Conservation (phyloP, 1,140 invertebrate species). For the Drosophila arizonae region DNA sequence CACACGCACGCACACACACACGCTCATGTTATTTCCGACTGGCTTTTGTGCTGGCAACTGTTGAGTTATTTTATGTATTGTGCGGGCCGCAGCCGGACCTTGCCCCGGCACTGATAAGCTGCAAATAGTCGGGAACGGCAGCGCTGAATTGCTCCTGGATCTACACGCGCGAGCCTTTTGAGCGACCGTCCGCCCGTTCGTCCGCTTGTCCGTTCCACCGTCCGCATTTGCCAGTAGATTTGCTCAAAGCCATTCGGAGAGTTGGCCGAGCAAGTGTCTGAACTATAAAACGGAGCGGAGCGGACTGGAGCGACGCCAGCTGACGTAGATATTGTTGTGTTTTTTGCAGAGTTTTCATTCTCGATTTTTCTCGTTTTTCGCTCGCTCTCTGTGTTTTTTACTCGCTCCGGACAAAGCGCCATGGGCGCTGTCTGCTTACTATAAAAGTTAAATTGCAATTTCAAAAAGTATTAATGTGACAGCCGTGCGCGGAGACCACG, state of each 20-base stretch:
- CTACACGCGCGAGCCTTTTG: neutral
- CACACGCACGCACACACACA: slow-evolving; percentile 32
- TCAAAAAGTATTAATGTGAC: slow-evolving; percentile 75
- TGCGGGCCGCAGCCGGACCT: slow-evolving; percentile 18
- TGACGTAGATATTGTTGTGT: slow-evolving; percentile 7
- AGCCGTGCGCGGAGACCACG: slow-evolving; percentile 40
- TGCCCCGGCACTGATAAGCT: slow-evolving; percentile 62
- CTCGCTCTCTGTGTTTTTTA: neutral
- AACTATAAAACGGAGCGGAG: neutral
- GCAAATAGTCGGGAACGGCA: slow-evolving; percentile 45
- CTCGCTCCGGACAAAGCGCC: slow-evolving; percentile 21
- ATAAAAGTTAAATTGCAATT: slow-evolving; percentile 75
- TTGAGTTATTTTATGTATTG: slow-evolving; percentile 70
- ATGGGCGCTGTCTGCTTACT: slow-evolving; percentile 47
- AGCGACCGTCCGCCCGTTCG: neutral
- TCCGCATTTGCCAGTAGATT: slow-evolving; percentile 60
- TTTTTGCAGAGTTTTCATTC: neutral
- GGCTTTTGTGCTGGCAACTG: slow-evolving; percentile 61
- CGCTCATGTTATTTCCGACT: slow-evolving; percentile 11
- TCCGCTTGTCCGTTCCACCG: too few relatives aligned
- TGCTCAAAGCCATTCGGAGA: slow-evolving; percentile 37
- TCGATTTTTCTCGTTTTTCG: neutral
- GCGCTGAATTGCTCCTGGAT: neutral
- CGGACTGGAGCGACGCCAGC: neutral
- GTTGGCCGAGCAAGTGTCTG: slow-evolving; percentile 6